Evolutionary conservation across 2,113 vertebrate species (phyloP).

Genomic region (Trichomycterus rosablanca): DNA sequence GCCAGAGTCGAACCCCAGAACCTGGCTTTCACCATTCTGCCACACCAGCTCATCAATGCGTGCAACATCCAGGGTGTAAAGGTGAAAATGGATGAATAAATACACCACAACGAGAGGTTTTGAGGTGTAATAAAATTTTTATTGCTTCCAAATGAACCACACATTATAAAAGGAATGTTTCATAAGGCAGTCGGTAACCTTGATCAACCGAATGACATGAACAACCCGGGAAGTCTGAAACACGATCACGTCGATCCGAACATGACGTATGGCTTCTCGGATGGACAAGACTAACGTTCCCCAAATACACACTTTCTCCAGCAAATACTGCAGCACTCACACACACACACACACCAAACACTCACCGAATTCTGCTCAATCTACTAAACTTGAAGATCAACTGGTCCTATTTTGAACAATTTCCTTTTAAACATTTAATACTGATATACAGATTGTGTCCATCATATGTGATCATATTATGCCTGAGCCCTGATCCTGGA

Average conservation of each 20-base stretch:
- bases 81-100: too few species aligned
- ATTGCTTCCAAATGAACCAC: constrained; percentile 42
- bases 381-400: background rate
- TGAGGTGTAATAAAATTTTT: constrained; percentile 24
- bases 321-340: too few species aligned
- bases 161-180: constrained; percentile 43
- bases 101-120: too few species aligned
- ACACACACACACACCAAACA: background rate
- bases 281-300: too few species aligned
- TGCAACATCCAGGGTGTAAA: too few species aligned
- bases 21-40: too few species aligned
- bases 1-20: too few species aligned
- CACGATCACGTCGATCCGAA: constrained; percentile 4
- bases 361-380: background rate
- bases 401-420: too few species aligned
- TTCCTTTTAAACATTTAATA: too few species aligned
- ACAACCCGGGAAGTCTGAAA: constrained; percentile 19
- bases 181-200: constrained; percentile 51
- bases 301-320: constrained; percentile 5
- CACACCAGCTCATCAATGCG: too few species aligned
- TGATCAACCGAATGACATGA: constrained; percentile 28
- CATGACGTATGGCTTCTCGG: constrained; percentile 32
- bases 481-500: constrained; percentile 4
- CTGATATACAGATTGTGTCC: too few species aligned
- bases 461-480: constrained; percentile 10